Conservation (phyloP, 2,797 vertebrate species). For the Merluccius polli region DNA sequence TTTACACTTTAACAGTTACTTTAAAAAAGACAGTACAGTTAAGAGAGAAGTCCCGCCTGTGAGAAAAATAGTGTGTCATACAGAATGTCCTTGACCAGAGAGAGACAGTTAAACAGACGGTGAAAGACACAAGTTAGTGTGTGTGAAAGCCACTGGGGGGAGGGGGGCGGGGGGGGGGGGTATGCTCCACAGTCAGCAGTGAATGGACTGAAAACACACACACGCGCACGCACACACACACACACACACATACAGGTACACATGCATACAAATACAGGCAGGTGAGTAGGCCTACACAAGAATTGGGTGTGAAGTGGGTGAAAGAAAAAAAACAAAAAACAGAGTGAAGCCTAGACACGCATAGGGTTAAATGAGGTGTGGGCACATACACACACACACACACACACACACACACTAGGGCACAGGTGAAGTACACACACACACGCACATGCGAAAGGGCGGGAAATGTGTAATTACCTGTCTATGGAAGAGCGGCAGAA, state of each 20-base stretch:
- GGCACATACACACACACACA: constrained; percentile 19
- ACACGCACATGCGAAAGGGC: constrained; percentile 43
- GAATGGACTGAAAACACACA: constrained; percentile 53
- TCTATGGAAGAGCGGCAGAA: constrained; percentile 70
- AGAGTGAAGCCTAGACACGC: neutral
- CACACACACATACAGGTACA: constrained; percentile 8
- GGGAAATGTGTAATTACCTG: constrained; percentile 63
- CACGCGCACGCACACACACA: constrained; percentile 9
- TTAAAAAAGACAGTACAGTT: constrained; percentile 73
- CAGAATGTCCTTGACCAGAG: constrained; percentile 41
- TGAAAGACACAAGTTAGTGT: constrained; percentile 64
- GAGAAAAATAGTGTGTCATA: constrained; percentile 55
- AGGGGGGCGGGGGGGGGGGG: constrained; percentile 48
- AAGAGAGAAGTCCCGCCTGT: constrained; percentile 66
- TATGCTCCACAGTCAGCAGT: constrained; percentile 61
- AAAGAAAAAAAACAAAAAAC: constrained; percentile 6
- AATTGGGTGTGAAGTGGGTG: constrained; percentile 69
- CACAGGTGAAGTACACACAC: constrained; percentile 31
- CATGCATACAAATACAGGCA: constrained; percentile 40
- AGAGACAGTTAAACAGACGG: constrained; percentile 51
- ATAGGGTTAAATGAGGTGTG: neutral
- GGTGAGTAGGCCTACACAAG: constrained; percentile 66
- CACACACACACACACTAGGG: constrained; percentile 17
- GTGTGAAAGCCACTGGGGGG: constrained; percentile 62
- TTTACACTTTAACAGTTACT: constrained; percentile 65